Percentiles rank a stretch among this genome's conserved stretches.
phyloP scores from a whole-genome alignment of 1,140 invertebrate genomes.

The Conopomorpha cramerella region DNA sequence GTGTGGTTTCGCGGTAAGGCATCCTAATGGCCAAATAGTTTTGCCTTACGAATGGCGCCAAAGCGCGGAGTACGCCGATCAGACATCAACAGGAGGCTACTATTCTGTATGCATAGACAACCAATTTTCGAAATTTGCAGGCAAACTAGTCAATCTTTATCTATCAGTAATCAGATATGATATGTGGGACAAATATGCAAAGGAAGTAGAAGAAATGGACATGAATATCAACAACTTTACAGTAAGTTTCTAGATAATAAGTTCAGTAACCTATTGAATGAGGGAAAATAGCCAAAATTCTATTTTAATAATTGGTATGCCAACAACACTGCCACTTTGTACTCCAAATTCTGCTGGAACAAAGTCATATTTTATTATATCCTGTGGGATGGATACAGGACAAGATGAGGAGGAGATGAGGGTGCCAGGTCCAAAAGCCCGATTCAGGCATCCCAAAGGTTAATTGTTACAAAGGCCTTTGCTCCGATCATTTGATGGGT shows the following conservation, averaged over 20 bases:
- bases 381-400: no score
- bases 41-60: slow-evolving; percentile 89
- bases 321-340: no score
- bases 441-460: no score
- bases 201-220: slow-evolving; percentile 87
- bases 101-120: slow-evolving; percentile 96
- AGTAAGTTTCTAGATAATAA: slow-evolving; percentile 57
- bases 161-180: slow-evolving; percentile 92
- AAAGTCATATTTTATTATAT: no score
- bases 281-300: no score
- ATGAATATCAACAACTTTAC: slow-evolving; percentile 91
- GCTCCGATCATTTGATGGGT: no score
- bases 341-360: no score
- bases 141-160: slow-evolving; percentile 91
- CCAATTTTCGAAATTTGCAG: slow-evolving; percentile 89
- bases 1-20: slow-evolving; percentile 88
- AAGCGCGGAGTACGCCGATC: slow-evolving; percentile 86
- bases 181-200: slow-evolving; percentile 89
- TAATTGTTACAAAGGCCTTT: no score
- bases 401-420: no score
- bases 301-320: no score
- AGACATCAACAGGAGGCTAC: slow-evolving; percentile 77
- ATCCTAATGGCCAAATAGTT: slow-evolving; percentile 82
- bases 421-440: no score
- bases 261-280: no score